Evolutionary conservation across 2,113 vertebrate species (phyloP).

Genomic region (Caretta caretta): DNA sequence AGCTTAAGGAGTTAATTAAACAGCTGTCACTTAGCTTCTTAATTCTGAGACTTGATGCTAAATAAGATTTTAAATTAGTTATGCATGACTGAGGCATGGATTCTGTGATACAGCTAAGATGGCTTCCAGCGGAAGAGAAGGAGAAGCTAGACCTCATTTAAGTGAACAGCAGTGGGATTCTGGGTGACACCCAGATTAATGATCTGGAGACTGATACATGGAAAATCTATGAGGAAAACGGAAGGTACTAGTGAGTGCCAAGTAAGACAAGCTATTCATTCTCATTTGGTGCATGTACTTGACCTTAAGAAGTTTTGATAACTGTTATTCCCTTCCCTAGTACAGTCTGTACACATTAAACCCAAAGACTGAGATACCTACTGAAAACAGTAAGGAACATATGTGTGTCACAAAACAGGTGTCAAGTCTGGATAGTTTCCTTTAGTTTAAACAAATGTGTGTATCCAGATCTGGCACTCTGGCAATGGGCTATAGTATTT

Average conservation of each 20-base stretch:
- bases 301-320: background rate
- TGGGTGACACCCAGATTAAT: background rate
- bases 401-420: background rate
- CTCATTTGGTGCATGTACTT: background rate
- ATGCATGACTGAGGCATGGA: slow-evolving; percentile 43
- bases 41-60: slow-evolving; percentile 77
- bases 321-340: background rate
- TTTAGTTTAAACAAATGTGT: background rate
- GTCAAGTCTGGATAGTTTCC: background rate
- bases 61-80: slow-evolving; percentile 78
- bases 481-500: background rate
- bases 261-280: background rate
- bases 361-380: background rate
- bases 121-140: background rate
- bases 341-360: background rate
- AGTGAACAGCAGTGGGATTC: background rate
- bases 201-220: background rate
- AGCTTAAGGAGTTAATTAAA: slow-evolving; percentile 86
- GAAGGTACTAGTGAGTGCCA: background rate
- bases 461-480: background rate
- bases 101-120: slow-evolving; percentile 28
- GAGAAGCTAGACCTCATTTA: background rate
- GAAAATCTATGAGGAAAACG: background rate
- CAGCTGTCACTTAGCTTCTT: slow-evolving; percentile 82
- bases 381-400: background rate